phyloP scores from a whole-genome alignment of 2,113 vertebrate species.

The Hypomesus transpacificus region DNA sequence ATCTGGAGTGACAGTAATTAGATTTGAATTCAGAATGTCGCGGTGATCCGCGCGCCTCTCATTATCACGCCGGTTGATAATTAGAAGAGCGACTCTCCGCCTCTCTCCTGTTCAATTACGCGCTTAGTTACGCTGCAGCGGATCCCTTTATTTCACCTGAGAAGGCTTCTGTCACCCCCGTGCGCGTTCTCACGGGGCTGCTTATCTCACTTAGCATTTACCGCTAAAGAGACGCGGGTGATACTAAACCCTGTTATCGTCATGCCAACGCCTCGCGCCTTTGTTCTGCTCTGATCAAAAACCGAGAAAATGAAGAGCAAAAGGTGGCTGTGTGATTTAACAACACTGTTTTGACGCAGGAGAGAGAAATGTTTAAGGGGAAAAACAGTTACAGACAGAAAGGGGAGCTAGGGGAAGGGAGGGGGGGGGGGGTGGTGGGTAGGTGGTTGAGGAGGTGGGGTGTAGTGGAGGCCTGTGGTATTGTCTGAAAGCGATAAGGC shows the following conservation, averaged over 20 bases:
- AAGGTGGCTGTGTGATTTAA: neutral
- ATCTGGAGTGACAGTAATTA: conserved; percentile 38
- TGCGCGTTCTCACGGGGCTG: conserved; percentile 13
- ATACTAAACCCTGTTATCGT: conserved; percentile 11
- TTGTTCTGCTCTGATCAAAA: neutral
- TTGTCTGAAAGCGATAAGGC: conserved; percentile 40
- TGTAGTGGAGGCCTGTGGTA: neutral
- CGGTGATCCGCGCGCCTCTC: conserved; percentile 25
- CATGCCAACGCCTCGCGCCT: neutral
- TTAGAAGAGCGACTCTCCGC: conserved; percentile 40
- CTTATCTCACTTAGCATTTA: conserved; percentile 45
- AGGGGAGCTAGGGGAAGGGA: neutral
- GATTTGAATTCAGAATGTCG: conserved; percentile 51
- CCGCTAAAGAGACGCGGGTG: neutral
- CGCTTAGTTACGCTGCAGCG: conserved; percentile 29
- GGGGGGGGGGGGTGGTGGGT: neutral
- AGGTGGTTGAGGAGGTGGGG: neutral
- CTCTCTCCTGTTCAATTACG: conserved; percentile 47
- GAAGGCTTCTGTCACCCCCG: conserved; percentile 29
- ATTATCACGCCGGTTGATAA: conserved; percentile 51
- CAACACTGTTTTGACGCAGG: neutral
- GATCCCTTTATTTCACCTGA: conserved; percentile 25
- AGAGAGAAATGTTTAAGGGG: conserved; percentile 17
- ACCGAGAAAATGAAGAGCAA: neutral
- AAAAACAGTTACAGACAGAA: neutral